Evolutionary conservation across 92 coral and sea anemone species (phyloP).

Genomic region (Parazoanthus darwini): DNA sequence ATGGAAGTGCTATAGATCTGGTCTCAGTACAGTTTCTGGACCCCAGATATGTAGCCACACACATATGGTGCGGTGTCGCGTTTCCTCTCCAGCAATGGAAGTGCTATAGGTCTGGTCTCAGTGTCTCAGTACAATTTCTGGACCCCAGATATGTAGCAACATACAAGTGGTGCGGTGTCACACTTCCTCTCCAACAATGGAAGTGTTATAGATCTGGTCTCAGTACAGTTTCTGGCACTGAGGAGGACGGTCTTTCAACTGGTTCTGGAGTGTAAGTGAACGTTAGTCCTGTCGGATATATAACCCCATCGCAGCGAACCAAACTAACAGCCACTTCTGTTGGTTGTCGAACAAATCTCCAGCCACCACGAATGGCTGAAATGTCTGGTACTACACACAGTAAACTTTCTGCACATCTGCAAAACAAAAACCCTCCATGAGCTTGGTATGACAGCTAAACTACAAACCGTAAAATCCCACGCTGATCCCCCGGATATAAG

Average conservation of each 20-base stretch:
- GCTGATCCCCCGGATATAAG: too few relatives aligned
- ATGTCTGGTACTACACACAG: slow-evolving; percentile 98
- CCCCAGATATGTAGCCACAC: too few relatives aligned
- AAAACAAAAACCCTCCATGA: neutral
- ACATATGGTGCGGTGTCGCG: neutral
- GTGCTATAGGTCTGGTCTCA: slow-evolving; percentile 54
- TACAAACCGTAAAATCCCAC: too few relatives aligned
- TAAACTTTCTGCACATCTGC: slow-evolving; percentile 94
- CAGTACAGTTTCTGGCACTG: slow-evolving; percentile 50
- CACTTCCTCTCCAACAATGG: slow-evolving; percentile 33
- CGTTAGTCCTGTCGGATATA: slow-evolving; percentile 95
- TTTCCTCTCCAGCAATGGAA: neutral
- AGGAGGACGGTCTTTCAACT: slow-evolving; percentile 82
- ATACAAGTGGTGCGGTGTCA: too few relatives aligned
- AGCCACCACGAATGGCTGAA: slow-evolving; percentile 95
- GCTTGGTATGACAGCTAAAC: neutral
- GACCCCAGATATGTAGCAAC: neutral
- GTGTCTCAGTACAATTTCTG: slow-evolving; percentile 26
- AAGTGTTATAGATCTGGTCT: slow-evolving; percentile 55
- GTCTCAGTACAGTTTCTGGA: slow-evolving; percentile 49
- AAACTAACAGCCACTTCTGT: slow-evolving; percentile 97
- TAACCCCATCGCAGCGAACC: slow-evolving; percentile 95
- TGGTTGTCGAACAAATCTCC: slow-evolving; percentile 98
- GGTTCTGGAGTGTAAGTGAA: slow-evolving; percentile 99
- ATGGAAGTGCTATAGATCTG: slow-evolving; percentile 44